phyloP scores from a whole-genome alignment of 2,888 invertebrate species.

The Caenorhabditis sp. region DNA sequence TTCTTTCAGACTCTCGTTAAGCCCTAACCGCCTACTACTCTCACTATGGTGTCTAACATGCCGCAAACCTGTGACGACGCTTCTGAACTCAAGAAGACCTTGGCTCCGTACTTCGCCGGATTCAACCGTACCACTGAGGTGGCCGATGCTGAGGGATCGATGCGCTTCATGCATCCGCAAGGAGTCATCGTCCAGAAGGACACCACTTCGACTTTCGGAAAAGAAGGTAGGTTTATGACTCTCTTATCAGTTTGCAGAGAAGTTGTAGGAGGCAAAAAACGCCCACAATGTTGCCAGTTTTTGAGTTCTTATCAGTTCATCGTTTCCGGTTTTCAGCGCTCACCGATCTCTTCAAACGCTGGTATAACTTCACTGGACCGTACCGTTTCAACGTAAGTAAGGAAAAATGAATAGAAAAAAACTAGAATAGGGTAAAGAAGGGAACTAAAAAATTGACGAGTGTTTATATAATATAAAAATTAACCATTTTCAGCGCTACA shows the following conservation, averaged over 20 bases:
- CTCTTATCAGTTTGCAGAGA: slow-evolving; percentile 22
- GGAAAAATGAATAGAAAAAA: background rate
- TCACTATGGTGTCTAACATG: slow-evolving; percentile 34
- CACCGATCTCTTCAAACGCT: slow-evolving; percentile 57
- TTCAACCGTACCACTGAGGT: slow-evolving; percentile 58
- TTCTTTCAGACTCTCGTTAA: slow-evolving; percentile 10
- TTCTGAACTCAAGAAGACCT: slow-evolving; percentile 37
- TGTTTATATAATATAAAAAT: background rate
- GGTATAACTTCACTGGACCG: slow-evolving; percentile 59
- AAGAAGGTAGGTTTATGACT: slow-evolving; percentile 48
- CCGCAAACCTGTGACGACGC: slow-evolving; percentile 23
- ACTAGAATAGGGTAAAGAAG: background rate
- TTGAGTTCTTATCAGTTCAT: slow-evolving; percentile 15
- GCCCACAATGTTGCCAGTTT: slow-evolving; percentile 23
- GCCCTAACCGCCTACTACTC: background rate
- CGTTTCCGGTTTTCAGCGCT: slow-evolving; percentile 51
- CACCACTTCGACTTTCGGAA: slow-evolving; percentile 56
- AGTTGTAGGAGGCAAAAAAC: slow-evolving; percentile 23
- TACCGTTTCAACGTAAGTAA: slow-evolving; percentile 57
- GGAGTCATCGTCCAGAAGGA: slow-evolving; percentile 62
- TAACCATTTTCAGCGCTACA: slow-evolving; percentile 59
- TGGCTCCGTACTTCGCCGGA: slow-evolving; percentile 56
- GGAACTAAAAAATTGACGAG: background rate
- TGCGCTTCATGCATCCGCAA: slow-evolving; percentile 65
- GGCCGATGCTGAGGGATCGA: slow-evolving; percentile 61